These are phyloP conservation scores for Puffinus mauretanicus DNA, from an alignment of 2,113 vertebrate genomes.

Conservation along the genomic window DNA sequence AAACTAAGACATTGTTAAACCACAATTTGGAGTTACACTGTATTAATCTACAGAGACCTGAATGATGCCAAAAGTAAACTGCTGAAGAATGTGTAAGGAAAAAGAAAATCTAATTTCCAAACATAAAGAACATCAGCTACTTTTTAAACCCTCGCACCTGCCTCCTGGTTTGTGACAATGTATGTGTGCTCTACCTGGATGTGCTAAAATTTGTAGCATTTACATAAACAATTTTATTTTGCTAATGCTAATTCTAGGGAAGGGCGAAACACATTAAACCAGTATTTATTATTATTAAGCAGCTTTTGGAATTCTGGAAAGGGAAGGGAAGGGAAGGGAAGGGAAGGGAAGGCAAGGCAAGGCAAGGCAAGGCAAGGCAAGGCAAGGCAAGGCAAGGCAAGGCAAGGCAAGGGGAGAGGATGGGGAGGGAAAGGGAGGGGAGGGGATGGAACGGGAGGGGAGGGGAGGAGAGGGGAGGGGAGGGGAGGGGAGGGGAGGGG, in stretches of 20 bases:
- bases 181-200: neutral
- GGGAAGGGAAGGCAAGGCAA: no score
- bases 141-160: neutral
- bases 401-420: neutral
- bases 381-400: neutral
- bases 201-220: neutral
- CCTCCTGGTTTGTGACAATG: neutral
- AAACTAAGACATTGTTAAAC: neutral
- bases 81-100: neutral
- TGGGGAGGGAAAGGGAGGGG: neutral
- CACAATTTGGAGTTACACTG: neutral
- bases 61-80: neutral
- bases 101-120: neutral
- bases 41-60: neutral
- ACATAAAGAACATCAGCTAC: neutral
- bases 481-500: neutral
- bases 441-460: no score
- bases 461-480: no score
- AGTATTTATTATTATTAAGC: neutral
- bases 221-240: neutral
- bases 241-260: neutral
- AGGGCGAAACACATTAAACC: accelerated
- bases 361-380: no score
- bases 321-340: neutral
- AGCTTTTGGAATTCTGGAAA: neutral